phyloP scores from a whole-genome alignment of 2,113 vertebrate species.

The Perca schrenkii region DNA sequence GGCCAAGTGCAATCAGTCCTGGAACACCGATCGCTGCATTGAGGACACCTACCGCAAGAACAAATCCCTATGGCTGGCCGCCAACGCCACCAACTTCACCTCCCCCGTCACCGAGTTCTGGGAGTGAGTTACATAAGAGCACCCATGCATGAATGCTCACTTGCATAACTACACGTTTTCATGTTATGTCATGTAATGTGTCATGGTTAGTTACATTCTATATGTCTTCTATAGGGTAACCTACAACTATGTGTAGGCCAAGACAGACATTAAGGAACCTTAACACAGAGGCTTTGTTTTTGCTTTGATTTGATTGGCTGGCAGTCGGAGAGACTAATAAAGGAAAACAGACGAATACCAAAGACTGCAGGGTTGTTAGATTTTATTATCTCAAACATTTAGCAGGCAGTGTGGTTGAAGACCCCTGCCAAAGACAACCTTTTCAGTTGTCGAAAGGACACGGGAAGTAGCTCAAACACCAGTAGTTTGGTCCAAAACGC shows the following conservation, averaged over 20 bases:
- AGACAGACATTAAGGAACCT: background rate
- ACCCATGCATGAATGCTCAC: background rate
- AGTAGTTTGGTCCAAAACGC: background rate
- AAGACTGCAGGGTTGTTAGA: background rate
- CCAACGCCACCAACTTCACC: slow-evolving; percentile 90
- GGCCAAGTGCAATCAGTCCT: slow-evolving; percentile 94
- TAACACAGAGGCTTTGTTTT: background rate
- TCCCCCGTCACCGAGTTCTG: slow-evolving; percentile 98
- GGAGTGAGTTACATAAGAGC: slow-evolving; percentile 89
- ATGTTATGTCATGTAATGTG: background rate
- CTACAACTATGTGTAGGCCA: background rate
- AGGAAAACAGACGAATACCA: background rate
- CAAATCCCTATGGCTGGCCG: slow-evolving; percentile 85
- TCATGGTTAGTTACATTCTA: background rate
- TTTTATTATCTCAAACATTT: background rate
- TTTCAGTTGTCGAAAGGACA: background rate
- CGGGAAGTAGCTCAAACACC: background rate
- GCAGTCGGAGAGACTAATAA: background rate
- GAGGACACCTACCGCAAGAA: slow-evolving; percentile 96
- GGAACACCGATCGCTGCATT: slow-evolving; percentile 92
- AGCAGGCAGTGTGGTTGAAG: background rate
- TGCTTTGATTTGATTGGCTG: background rate
- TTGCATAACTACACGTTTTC: slow-evolving; percentile 10
- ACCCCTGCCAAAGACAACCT: background rate
- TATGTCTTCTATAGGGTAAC: background rate